Evolutionary conservation across 2,888 invertebrate species (phyloP).

Genomic region (Noctua comes): DNA sequence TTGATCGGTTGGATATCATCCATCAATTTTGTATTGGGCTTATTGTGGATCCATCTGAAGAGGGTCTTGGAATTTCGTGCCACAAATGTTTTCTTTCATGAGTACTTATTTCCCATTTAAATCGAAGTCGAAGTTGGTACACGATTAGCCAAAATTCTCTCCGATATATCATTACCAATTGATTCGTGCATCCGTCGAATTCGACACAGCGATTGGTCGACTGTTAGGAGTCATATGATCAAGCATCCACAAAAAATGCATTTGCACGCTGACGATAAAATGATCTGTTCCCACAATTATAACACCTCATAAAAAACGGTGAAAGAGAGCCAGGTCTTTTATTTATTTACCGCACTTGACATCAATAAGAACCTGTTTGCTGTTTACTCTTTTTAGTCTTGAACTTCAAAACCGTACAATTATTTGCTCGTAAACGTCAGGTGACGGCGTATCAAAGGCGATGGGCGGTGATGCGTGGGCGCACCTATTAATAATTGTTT

Average conservation of each 20-base stretch:
- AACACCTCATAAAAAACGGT: slow-evolving; percentile 60
- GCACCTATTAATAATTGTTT: slow-evolving; percentile 74
- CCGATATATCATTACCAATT: slow-evolving; percentile 17
- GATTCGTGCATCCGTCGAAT: slow-evolving; percentile 41
- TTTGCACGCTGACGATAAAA: slow-evolving; percentile 58
- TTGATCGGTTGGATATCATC: not conserved
- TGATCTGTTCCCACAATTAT: slow-evolving; percentile 65
- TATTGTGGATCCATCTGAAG: not conserved
- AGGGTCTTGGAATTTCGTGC: not conserved
- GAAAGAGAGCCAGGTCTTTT: slow-evolving; percentile 53
- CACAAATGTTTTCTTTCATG: not conserved
- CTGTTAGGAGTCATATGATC: slow-evolving; percentile 35
- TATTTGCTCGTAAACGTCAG: slow-evolving; percentile 64
- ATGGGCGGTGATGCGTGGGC: slow-evolving; percentile 75
- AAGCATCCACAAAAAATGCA: slow-evolving; percentile 54
- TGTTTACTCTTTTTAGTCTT: slow-evolving; percentile 53
- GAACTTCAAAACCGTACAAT: slow-evolving; percentile 67
- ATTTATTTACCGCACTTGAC: slow-evolving; percentile 59
- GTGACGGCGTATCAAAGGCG: slow-evolving; percentile 72
- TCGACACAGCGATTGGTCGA: slow-evolving; percentile 31
- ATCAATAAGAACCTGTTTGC: slow-evolving; percentile 54
- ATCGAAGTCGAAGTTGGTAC: not conserved
- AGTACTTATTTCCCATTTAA: not conserved
- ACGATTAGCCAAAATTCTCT: slow-evolving; percentile 14
- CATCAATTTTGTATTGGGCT: not conserved